Evolutionary conservation across 2,113 vertebrate genomes (phyloP).

Genomic region (Microtus richardsoni): DNA sequence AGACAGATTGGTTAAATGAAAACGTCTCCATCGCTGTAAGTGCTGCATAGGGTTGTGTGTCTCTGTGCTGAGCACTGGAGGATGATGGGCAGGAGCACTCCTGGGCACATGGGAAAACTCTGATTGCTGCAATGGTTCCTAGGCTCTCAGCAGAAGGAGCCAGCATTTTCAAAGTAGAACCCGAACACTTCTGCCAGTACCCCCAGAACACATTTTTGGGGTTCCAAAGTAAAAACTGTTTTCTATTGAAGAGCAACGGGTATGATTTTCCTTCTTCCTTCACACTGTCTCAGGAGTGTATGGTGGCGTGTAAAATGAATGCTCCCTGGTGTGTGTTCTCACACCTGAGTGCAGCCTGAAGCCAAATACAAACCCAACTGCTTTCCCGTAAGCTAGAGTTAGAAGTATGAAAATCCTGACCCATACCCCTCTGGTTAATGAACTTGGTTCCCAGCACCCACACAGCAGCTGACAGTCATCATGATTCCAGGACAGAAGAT

Average conservation of each 20-base stretch:
- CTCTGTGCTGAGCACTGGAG: background rate
- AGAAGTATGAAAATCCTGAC: background rate
- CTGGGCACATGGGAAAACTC: background rate
- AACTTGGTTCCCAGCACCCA: background rate
- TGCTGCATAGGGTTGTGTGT: background rate
- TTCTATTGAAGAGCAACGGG: background rate
- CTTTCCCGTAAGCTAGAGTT: background rate
- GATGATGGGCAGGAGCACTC: background rate
- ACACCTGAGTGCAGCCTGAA: background rate
- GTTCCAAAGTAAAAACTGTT: background rate
- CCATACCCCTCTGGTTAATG: background rate
- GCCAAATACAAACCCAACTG: background rate
- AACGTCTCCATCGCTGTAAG: slow-evolving; percentile 14
- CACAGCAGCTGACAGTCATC: background rate
- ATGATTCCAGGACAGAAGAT: background rate
- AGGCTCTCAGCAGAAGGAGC: background rate
- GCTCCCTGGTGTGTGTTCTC: rapidly evolving
- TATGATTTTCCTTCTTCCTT: background rate
- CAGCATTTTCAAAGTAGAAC: background rate
- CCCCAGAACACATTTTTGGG: background rate
- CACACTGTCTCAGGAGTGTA: background rate
- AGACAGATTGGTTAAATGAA: background rate
- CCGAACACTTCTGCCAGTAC: background rate
- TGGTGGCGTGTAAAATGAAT: background rate
- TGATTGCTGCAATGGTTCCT: background rate